Conservation (phyloP, 2,888 invertebrate species). For the Carabus problematicus region DNA sequence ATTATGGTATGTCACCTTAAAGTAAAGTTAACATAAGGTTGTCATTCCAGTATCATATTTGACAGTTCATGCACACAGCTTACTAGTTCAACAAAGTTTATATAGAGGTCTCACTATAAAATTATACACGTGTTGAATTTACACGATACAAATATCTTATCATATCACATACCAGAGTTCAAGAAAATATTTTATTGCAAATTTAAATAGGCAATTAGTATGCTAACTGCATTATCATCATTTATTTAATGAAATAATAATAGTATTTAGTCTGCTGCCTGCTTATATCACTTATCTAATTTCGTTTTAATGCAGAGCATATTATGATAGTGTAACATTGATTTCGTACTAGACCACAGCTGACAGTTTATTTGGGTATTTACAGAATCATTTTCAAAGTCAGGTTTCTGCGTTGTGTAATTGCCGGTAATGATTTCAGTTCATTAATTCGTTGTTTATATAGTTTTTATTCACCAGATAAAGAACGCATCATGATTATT, state of each 20-base stretch:
- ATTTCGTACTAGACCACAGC: not conserved
- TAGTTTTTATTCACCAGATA: not conserved
- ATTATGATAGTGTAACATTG: not conserved
- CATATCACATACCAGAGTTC: too few relatives aligned
- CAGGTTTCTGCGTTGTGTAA: not conserved
- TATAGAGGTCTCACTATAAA: too few relatives aligned
- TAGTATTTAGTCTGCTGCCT: too few relatives aligned
- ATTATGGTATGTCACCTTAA: slow-evolving; percentile 11
- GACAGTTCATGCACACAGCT: slow-evolving; percentile 9
- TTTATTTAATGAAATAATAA: too few relatives aligned
- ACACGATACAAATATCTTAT: too few relatives aligned
- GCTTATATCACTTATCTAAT: too few relatives aligned
- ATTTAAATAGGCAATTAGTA: too few relatives aligned
- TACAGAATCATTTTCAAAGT: too few relatives aligned
- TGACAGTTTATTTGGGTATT: not conserved
- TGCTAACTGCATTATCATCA: too few relatives aligned
- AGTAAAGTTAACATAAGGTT: slow-evolving; percentile 15
- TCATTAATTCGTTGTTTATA: not conserved
- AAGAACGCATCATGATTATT: not conserved
- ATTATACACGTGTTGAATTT: too few relatives aligned
- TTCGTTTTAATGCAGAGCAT: too few relatives aligned
- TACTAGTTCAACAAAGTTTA: not conserved
- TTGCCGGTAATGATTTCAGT: slow-evolving; percentile 7
- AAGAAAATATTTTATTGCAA: too few relatives aligned
- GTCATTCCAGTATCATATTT: slow-evolving; percentile 12